A percentile compares a stretch with the other conserved stretches of the same genome.
Evolutionary conservation across 2,113 vertebrate genomes (phyloP).

Genomic region (Puntigrus tetrazona): DNA sequence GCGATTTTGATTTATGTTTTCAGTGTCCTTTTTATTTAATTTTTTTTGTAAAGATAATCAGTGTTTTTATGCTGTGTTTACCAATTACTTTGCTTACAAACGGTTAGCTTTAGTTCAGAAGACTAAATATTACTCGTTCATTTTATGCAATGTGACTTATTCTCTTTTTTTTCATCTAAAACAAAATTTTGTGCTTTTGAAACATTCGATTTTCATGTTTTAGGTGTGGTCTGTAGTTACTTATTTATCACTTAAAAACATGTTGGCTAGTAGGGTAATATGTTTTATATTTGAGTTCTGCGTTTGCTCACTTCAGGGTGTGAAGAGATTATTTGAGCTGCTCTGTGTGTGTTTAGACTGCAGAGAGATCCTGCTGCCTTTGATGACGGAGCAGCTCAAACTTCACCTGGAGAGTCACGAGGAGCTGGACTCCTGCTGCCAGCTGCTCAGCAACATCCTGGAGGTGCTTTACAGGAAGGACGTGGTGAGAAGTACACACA

Average conservation of each 20-base stretch:
- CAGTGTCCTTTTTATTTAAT: no score
- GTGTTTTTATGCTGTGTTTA: no score
- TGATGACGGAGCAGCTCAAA: slow-evolving; percentile 97
- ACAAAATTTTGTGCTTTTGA: not conserved
- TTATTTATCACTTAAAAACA: not conserved
- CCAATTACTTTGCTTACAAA: no score
- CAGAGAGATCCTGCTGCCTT: slow-evolving; percentile 93
- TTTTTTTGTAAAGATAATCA: no score
- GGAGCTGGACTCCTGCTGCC: slow-evolving; percentile 92
- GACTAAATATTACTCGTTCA: not conserved
- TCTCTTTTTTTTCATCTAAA: not conserved
- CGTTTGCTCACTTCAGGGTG: not conserved
- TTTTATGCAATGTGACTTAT: not conserved
- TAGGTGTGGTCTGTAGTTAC: not conserved
- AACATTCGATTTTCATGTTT: not conserved
- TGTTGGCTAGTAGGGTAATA: not conserved
- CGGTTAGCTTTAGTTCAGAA: not conserved
- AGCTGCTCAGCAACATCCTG: slow-evolving; percentile 92
- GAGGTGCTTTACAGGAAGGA: slow-evolving; percentile 94
- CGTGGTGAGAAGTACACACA: slow-evolving; percentile 82
- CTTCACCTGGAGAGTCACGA: slow-evolving; percentile 93
- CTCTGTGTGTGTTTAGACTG: slow-evolving; percentile 78
- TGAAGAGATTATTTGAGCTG: not conserved
- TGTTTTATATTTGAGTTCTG: not conserved
- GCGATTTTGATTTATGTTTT: no score